phyloP scores from a whole-genome alignment of 2,113 vertebrate species.

The Lophotis ruficrista region DNA sequence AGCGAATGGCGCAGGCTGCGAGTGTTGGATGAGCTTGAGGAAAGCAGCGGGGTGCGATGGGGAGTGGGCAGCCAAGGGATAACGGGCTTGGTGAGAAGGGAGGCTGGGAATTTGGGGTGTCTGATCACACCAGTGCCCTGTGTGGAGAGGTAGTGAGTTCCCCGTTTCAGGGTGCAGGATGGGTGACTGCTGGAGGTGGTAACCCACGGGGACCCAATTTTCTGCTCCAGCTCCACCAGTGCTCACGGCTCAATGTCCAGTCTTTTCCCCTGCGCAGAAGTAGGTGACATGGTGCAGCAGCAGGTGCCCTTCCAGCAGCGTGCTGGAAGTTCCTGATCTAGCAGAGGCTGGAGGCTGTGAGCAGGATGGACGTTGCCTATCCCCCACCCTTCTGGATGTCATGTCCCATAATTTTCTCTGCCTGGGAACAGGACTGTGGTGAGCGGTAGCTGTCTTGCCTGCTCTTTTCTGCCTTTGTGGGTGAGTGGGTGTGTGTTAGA shows the following conservation, averaged over 20 bases:
- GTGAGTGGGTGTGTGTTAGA: background rate
- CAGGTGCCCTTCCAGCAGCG: background rate
- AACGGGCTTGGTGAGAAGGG: background rate
- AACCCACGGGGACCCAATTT: background rate
- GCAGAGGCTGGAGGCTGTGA: background rate
- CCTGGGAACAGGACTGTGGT: background rate
- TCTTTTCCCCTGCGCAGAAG: background rate
- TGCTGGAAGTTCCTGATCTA: background rate
- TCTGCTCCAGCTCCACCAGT: background rate
- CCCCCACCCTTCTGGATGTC: background rate
- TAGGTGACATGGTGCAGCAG: background rate
- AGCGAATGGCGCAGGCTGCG: background rate
- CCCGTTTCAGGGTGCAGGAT: rapidly evolving
- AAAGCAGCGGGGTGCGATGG: background rate
- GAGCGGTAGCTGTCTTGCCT: background rate
- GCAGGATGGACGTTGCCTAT: background rate
- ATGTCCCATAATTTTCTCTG: background rate
- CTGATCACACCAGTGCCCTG: background rate
- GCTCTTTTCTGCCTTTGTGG: background rate
- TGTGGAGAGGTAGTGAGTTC: background rate
- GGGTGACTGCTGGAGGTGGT: background rate
- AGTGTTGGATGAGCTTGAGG: background rate
- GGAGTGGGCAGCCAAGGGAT: background rate
- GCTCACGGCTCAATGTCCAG: background rate
- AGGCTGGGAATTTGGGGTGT: rapidly evolving